Base-by-base conservation (phyloP, 2,888 invertebrate species). In the Xestoiulus laeticollis region DNA sequence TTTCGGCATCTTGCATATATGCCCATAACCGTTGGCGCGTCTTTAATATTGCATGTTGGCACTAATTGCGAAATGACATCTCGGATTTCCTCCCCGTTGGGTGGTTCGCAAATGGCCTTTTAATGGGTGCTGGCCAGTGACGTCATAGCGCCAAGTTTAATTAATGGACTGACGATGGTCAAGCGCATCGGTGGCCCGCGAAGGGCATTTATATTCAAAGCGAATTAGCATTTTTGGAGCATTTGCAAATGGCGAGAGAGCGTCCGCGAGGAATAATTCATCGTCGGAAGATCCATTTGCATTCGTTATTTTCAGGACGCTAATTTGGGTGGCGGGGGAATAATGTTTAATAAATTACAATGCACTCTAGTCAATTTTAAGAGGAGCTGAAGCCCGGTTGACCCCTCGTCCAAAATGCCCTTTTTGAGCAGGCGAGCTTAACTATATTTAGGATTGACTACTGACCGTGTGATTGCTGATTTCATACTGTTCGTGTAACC, bases 271-370 rank as follows among this genome's bases (percentile, higher is more conserved):
- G 26, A 68, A 68, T 68, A 68, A 68, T 68, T 68, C 68, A 68
- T 26, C 68, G 68, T 68, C 10, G 19, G 68, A 68, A 68, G 68
- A 26, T 12, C 68, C 68, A 68, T 68, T 68, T 68, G 68, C 68
- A 68, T 68, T 68, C 68, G 68, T 68, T 68, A 68, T 68, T 68
- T 68, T 68, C 68, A 68, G 68, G 68, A 68, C 68, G 68, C 68
- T 68, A 68, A 68, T 68, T 68, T 68, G 6, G 68, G 68, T 26
- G 68, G 26, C 68, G 68, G 22, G 68, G 68, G 68, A 68, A 22
- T 68, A 68, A 68, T 68, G 68, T 68, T 68, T 68, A 68, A 68
- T 68, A n/a, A 68, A 68, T 68, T 68, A 68, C 68, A 68, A 68
- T 68, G 68, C 68, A 68, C 68, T 68, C 68, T 26, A 68, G 26